Evolutionary conservation across 2,797 vertebrate species (phyloP), one percentile per base, ranked within the genome.

Genomic region (Lagocephalus sceleratus): DNA sequence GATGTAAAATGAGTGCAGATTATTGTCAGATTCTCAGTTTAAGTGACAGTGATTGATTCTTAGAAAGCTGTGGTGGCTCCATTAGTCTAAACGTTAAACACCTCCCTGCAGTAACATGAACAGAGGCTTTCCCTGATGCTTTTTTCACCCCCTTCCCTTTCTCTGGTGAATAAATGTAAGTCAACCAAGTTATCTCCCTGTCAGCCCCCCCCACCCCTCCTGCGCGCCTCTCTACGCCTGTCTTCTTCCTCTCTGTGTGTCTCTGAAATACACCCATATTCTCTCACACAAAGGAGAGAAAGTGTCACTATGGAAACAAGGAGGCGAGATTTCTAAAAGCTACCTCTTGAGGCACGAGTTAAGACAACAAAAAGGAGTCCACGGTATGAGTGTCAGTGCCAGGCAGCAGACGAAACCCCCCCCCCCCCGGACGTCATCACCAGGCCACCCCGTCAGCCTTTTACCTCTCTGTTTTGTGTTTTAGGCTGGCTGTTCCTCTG

Each of bases 251-350:
- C 73, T 60, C 54, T 57, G 66, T 72, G 76, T 76, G 75, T 73
- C 77, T 82, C 78, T 75, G 72, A 76, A 79, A 79, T 64, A 77
- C 82, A 82, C 80, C 72, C 75, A 81, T 63, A 81, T 71, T 75
- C 74, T 58, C 72, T 62, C 41, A 57, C 84, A 87, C 81, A 89
- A 89, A 90, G 78, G 87, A 88, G 87, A 82, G 75, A 86, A 89
- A 90, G 87, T 90, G 91, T 92, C 89, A 91, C 90, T 91, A 91
- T 92, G 91, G 91, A 90, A 92, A 92, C 91, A 90, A 89, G 85
- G 88, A 90, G 88, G 84, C 84, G 76, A 88, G 90, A 89, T 87
- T 87, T 91, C 88, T 91, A 86, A 90, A 92, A 89, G 90, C 88
- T 88, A 88, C 88, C 88, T 91, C 90, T 90, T 83, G 85, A 90